Evolutionary conservation across 2,113 vertebrate genomes (phyloP).

Genomic region (Solenodon paradoxus): DNA sequence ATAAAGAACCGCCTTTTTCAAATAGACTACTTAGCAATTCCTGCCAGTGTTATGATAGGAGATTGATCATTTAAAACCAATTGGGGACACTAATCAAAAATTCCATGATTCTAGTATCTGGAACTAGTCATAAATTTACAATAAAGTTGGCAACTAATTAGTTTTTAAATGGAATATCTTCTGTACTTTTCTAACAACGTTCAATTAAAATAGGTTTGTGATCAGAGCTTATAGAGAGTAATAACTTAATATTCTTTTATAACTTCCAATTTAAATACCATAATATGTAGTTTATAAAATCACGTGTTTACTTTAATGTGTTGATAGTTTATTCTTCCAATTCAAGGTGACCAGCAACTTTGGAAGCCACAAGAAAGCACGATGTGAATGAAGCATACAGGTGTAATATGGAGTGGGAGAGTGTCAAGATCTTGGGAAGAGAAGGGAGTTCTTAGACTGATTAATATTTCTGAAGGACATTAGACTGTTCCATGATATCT

Average conservation of each 20-base stretch:
- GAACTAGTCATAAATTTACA: conserved; percentile 30
- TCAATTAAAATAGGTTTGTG: neutral
- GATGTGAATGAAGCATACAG: conserved; percentile 7
- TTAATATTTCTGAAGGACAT: neutral
- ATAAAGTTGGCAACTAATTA: conserved; percentile 22
- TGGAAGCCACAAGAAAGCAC: neutral
- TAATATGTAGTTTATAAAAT: neutral
- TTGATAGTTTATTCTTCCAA: neutral
- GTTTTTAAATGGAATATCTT: neutral
- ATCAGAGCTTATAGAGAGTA: neutral
- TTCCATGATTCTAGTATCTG: neutral
- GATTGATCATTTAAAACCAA: conserved; percentile 12
- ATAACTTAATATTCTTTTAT: neutral
- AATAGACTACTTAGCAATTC: conserved; percentile 24
- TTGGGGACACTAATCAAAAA: conserved; percentile 28
- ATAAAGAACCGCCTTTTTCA: conserved; percentile 31
- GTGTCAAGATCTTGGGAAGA: neutral
- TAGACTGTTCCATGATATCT: neutral
- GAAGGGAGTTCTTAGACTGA: neutral
- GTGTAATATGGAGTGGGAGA: neutral
- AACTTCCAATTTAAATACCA: neutral
- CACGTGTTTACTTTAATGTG: neutral
- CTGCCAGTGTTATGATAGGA: neutral
- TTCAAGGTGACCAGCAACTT: neutral
- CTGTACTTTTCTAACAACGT: conserved; percentile 19